Evolutionary conservation across 2,113 vertebrate species (phyloP).

Genomic region (Probosciger aterrimus): DNA sequence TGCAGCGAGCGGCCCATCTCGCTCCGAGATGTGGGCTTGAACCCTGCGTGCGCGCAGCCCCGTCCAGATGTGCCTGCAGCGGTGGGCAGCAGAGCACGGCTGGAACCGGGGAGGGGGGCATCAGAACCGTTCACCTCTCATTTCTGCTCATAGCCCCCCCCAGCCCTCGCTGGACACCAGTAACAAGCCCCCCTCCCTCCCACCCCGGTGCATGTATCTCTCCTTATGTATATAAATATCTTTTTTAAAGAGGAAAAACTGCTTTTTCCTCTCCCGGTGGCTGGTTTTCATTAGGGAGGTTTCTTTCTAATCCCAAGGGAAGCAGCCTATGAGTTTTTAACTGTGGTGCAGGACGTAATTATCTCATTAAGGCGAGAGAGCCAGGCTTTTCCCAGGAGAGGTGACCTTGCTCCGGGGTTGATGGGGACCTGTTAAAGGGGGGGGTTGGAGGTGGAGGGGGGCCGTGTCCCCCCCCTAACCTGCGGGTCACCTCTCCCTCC

Average conservation of each 20-base stretch:
- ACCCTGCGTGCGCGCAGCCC: not conserved
- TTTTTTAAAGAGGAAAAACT: slow-evolving; percentile 36
- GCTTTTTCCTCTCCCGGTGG: not conserved
- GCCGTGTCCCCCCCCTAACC: not conserved
- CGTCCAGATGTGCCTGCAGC: not conserved
- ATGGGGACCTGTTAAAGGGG: not conserved
- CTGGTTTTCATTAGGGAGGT: slow-evolving; percentile 66
- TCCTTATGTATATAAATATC: not conserved
- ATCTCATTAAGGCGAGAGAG: slow-evolving; percentile 56
- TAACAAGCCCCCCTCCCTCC: not conserved
- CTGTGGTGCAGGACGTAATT: slow-evolving; percentile 38
- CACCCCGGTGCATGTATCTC: not conserved
- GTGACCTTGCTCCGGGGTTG: not conserved
- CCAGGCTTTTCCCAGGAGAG: slow-evolving; percentile 30
- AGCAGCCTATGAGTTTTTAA: slow-evolving; percentile 46
- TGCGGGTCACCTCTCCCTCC: slow-evolving; percentile 7
- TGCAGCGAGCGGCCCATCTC: not conserved
- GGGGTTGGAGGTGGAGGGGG: not conserved
- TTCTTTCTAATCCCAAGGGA: slow-evolving; percentile 27
- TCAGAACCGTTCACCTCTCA: not conserved
- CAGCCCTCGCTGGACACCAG: not conserved
- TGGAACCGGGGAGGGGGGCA: not conserved
- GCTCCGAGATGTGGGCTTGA: not conserved
- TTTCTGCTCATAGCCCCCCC: not conserved
- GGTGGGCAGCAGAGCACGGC: not conserved